Evolutionary conservation across 2,888 invertebrate genomes (phyloP).

Genomic region (Teleogryllus oceanicus): DNA sequence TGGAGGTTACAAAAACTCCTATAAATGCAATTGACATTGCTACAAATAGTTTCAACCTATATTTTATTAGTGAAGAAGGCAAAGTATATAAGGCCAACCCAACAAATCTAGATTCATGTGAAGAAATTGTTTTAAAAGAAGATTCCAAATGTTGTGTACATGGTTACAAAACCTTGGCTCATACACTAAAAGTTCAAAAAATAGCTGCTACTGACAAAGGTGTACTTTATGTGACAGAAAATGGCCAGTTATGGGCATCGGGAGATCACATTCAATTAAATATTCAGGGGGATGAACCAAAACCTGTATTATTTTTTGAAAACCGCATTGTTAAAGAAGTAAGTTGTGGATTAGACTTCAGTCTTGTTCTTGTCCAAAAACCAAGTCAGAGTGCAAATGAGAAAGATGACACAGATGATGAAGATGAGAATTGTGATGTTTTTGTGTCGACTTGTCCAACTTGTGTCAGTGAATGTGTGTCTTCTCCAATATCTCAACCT

Average conservation of each 20-base stretch:
- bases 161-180: conserved; percentile 61
- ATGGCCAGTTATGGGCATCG: conserved; percentile 66
- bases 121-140: conserved; percentile 61
- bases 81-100: conserved; percentile 57
- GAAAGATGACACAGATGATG: conserved; percentile 50
- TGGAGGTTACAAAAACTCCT: conserved; percentile 45
- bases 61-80: conserved; percentile 61
- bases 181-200: conserved; percentile 59
- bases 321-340: conserved; percentile 65
- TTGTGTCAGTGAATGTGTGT: conserved; percentile 57
- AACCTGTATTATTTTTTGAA: conserved; percentile 65
- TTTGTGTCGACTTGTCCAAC: conserved; percentile 65
- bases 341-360: conserved; percentile 73
- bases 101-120: conserved; percentile 53
- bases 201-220: conserved; percentile 62
- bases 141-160: conserved; percentile 63
- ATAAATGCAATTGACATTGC: conserved; percentile 62
- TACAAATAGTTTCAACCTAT: conserved; percentile 57
- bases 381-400: conserved; percentile 47
- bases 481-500: conserved; percentile 58
- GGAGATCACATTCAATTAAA: conserved; percentile 66
- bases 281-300: conserved; percentile 55
- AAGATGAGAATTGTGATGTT: conserved; percentile 62
- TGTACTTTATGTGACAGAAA: conserved; percentile 61
- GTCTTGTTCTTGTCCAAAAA: conserved; percentile 67